Evolutionary conservation across 1,140 invertebrate genomes (phyloP).

Genomic region (Mya arenaria): DNA sequence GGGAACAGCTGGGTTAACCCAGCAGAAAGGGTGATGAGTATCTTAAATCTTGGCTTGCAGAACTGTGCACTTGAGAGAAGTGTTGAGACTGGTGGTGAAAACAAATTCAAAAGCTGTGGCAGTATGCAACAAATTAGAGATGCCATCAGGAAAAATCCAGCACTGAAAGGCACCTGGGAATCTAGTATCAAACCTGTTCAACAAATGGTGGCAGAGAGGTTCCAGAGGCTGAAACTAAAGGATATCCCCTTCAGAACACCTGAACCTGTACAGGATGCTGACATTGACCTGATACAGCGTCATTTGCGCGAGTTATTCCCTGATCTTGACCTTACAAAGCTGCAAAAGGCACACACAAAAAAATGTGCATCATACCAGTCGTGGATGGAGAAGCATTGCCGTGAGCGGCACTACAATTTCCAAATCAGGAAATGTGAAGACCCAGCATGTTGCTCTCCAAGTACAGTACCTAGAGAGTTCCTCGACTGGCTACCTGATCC

Average conservation of each 20-base stretch:
- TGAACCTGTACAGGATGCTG: background rate
- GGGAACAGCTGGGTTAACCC: slow-evolving; percentile 5
- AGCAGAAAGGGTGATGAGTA: background rate
- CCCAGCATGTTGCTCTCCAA: background rate
- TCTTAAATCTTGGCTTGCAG: background rate
- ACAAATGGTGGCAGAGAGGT: background rate
- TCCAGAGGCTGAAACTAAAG: background rate
- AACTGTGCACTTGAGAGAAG: slow-evolving; percentile 3
- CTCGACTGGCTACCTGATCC: background rate
- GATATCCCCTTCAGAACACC: background rate
- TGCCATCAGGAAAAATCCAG: background rate
- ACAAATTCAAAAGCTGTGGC: background rate
- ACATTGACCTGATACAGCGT: background rate
- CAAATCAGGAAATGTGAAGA: slow-evolving; percentile 4
- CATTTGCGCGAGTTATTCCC: slow-evolving; percentile 3
- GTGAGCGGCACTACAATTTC: background rate
- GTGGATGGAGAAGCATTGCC: background rate
- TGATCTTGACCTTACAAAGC: background rate
- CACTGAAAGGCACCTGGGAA: background rate
- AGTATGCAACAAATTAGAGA: background rate
- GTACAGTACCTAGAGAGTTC: background rate
- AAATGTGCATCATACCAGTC: background rate
- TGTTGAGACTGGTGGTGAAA: background rate
- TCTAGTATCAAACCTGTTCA: background rate
- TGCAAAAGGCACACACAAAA: slow-evolving; percentile 1